Percentiles rank a stretch among this genome's conserved stretches.
phyloP scores from a whole-genome alignment of 2,113 vertebrate species.

The Scytalopus superciliaris region DNA sequence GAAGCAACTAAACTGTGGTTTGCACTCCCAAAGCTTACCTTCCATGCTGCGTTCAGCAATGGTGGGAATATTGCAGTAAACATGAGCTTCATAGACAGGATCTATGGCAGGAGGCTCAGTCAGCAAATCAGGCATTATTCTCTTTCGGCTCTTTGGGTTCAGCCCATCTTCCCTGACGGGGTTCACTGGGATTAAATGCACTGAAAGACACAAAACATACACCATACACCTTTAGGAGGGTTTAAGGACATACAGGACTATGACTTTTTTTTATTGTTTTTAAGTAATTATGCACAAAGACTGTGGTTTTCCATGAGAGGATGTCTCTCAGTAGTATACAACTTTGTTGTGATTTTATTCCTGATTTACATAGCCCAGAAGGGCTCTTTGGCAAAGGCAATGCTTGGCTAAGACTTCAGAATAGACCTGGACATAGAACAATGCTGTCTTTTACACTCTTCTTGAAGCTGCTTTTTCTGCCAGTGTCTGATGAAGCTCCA shows the following conservation, averaged over 20 bases:
- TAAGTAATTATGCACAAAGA: background rate
- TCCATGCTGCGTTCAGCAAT: conserved; percentile 89
- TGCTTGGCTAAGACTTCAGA: background rate
- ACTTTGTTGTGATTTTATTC: background rate
- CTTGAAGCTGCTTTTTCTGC: background rate
- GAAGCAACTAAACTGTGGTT: background rate
- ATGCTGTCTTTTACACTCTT: background rate
- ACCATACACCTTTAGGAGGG: background rate
- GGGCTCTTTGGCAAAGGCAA: background rate
- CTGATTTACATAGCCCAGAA: background rate
- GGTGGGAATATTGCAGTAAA: conserved; percentile 92
- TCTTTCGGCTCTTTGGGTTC: conserved; percentile 87
- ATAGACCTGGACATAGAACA: background rate
- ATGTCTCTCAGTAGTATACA: background rate
- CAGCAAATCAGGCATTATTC: conserved; percentile 83
- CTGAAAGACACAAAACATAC: conserved; percentile 57
- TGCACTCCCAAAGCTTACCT: conserved; percentile 73
- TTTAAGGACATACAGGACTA: background rate
- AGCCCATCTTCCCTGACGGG: conserved; percentile 74
- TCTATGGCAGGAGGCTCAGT: conserved; percentile 81
- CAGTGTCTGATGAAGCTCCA: background rate
- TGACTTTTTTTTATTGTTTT: background rate
- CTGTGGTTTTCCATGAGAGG: background rate
- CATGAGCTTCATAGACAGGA: conserved; percentile 84
- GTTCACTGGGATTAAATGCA: conserved; percentile 85